Evolutionary conservation across 2,888 invertebrate species (phyloP), one percentile per base, ranked within the genome.

Genomic region (Chirona hameri): DNA sequence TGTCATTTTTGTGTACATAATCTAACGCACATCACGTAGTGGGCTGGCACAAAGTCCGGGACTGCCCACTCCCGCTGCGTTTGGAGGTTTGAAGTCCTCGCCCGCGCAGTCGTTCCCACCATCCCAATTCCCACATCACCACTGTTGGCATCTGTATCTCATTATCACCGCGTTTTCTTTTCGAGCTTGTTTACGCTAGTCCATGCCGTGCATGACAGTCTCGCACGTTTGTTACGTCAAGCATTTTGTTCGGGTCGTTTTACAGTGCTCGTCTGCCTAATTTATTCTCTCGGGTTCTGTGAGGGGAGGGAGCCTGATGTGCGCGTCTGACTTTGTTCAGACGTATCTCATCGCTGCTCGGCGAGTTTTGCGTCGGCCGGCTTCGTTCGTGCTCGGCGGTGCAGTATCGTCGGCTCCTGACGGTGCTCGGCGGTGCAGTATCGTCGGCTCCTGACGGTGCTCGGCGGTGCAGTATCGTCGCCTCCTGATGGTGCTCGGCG

Each of bases 101-200:
- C 24, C 60, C 10, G 10, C 60, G n/a, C n/a, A n/a, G 9, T 10
- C n/a, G n/a, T n/a, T 24, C n/a, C 4, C n/a, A 60, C 60, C 1
- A 7, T 10, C 10, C 24, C 60, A 60, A 7, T 21, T 10, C 10
- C 24, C 60, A 60, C n/a, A 60, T 21, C 60, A 52, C n/a, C 60
- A 21, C 60, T n/a, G 60, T n/a, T n/a, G 60, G 24, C 60, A 24
- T n/a, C n/a, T n/a, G 24, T n/a, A 60, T 21, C 10, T 60, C 60
- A 9, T 10, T 24, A 60, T 9, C 24, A 10, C 2, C 5, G 21
- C 60, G 60, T 24, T 31, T 72, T 18, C 29, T 72, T 72, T 72
- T 72, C 31, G 72, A 72, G 72, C 31, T 72, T 31, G 72, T 72
- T 72, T 72, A 72, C 31, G 18, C 72, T 72, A 31, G 72, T 72